These are phyloP conservation scores for Paracyprichromis sp. DNA, from an alignment of 2,113 vertebrate genomes.

Conservation along the genomic window DNA sequence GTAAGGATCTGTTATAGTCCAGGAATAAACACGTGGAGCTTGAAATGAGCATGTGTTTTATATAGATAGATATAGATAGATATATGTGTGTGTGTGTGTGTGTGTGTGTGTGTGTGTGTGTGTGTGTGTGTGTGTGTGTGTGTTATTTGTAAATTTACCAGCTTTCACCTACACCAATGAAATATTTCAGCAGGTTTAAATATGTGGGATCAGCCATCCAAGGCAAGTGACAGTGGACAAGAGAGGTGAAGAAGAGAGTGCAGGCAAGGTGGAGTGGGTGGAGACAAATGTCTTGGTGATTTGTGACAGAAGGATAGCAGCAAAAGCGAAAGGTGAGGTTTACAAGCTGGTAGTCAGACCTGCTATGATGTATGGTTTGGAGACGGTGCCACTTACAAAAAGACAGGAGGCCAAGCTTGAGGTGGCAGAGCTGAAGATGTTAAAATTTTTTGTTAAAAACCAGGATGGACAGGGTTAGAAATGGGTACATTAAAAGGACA, in stretches of 20 bases:
- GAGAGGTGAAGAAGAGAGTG: neutral
- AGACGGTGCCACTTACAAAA: neutral
- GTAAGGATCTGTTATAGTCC: neutral
- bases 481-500: neutral
- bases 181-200: neutral
- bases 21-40: neutral
- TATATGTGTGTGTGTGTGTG: neutral
- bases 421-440: neutral
- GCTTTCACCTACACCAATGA: neutral
- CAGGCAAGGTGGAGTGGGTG: neutral
- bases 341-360: neutral
- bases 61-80: neutral
- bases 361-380: neutral
- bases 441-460: rapidly evolving
- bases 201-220: neutral
- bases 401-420: neutral
- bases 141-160: neutral
- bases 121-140: neutral
- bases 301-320: neutral
- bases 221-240: neutral
- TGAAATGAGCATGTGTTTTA: neutral
- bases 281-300: neutral
- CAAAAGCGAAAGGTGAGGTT: neutral
- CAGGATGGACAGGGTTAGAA: neutral
- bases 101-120: neutral